Evolutionary conservation across 2,888 invertebrate genomes (phyloP).

Genomic region (Morpho helenor): DNA sequence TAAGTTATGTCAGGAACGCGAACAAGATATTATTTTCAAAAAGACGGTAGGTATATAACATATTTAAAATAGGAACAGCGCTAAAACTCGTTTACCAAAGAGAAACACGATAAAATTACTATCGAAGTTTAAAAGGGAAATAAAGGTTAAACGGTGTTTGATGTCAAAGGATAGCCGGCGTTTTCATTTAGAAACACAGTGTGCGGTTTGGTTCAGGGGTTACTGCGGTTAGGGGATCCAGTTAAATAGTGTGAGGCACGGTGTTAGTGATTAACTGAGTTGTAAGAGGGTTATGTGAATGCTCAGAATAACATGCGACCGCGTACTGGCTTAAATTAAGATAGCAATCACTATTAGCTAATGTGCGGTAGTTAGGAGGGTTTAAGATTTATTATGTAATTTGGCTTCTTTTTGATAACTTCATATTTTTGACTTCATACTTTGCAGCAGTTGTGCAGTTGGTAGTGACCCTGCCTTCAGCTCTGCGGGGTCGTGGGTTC

Average conservation of each 20-base stretch:
- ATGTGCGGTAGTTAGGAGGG: background rate
- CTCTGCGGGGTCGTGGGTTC: too few species aligned
- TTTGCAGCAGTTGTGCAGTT: too few species aligned
- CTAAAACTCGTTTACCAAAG: slow-evolving; percentile 20
- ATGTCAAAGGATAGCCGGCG: slow-evolving; percentile 19
- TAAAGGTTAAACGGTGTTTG: slow-evolving; percentile 21
- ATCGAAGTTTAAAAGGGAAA: slow-evolving; percentile 16
- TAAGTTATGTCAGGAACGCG: too few species aligned
- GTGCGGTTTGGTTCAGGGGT: slow-evolving; percentile 22
- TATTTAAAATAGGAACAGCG: slow-evolving; percentile 5
- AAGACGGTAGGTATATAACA: background rate
- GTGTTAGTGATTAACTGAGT: slow-evolving; percentile 21
- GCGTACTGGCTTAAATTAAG: slow-evolving; percentile 7
- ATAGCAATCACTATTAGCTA: background rate
- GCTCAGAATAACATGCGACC: slow-evolving; percentile 5
- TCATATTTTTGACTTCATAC: too few species aligned
- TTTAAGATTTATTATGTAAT: background rate
- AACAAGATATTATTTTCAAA: background rate
- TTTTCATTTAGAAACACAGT: slow-evolving; percentile 19
- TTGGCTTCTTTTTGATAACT: too few species aligned
- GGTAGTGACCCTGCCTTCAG: too few species aligned
- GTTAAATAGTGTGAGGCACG: slow-evolving; percentile 19
- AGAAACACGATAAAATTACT: slow-evolving; percentile 18
- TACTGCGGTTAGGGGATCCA: slow-evolving; percentile 18
- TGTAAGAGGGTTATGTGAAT: slow-evolving; percentile 12